These are phyloP conservation scores for Enteromius afrohamiltoni DNA, from an alignment of 2,797 vertebrate genomes.

Conservation along the genomic window DNA sequence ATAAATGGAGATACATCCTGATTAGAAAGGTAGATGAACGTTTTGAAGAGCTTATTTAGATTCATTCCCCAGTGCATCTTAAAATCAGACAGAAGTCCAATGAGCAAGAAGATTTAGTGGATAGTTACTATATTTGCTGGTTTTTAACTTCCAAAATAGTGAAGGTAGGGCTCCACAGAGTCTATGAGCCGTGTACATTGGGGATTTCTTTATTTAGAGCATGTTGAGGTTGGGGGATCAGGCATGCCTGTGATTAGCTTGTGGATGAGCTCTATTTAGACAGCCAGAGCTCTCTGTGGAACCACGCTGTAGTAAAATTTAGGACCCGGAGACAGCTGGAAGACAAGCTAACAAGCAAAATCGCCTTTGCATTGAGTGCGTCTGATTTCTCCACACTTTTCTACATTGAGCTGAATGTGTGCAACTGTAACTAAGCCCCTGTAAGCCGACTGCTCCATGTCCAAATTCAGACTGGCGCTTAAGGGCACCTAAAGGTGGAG, in stretches of 20 bases:
- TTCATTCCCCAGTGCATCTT: background rate
- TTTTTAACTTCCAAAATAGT: slow-evolving; percentile 14
- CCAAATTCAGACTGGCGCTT: slow-evolving; percentile 20
- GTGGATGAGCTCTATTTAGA: slow-evolving; percentile 51
- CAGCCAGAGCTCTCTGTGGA: slow-evolving; percentile 20
- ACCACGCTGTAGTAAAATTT: slow-evolving; percentile 1
- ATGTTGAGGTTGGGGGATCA: slow-evolving; percentile 32
- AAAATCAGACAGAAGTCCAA: slow-evolving; percentile 1
- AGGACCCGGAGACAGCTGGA: slow-evolving; percentile 42
- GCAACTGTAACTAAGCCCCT: slow-evolving; percentile 24
- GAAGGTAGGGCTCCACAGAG: slow-evolving; percentile 35
- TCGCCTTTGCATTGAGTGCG: background rate
- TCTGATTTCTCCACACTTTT: slow-evolving; percentile 16
- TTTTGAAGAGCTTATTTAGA: background rate
- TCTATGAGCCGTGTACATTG: slow-evolving; percentile 20
- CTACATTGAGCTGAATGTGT: slow-evolving; percentile 11
- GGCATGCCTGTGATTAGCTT: slow-evolving; percentile 43
- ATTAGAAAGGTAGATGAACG: background rate
- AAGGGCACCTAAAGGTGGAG: slow-evolving; percentile 36
- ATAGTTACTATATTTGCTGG: background rate
- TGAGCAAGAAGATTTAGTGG: background rate
- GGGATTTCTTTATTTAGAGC: slow-evolving; percentile 50
- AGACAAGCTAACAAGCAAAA: slow-evolving; percentile 27
- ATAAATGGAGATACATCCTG: background rate
- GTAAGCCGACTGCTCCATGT: background rate